Evolutionary conservation across 2,888 invertebrate species (phyloP).

Genomic region (Lamellibrachia columna): DNA sequence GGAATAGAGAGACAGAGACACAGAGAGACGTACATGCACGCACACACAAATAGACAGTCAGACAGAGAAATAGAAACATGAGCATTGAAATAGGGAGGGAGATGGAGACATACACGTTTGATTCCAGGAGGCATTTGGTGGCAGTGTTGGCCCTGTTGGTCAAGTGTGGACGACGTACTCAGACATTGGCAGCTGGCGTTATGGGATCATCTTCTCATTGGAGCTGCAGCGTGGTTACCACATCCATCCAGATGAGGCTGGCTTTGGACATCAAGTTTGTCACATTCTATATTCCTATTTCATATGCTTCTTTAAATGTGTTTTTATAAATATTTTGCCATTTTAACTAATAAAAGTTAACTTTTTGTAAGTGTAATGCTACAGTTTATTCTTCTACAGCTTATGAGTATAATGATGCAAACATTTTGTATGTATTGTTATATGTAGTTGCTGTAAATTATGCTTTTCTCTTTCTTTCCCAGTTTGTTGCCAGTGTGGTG

Average conservation of each 20-base stretch:
- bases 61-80: not conserved
- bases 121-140: constrained; percentile 38
- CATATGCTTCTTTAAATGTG: too few species aligned
- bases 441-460: not conserved
- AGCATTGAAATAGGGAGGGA: not conserved
- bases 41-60: not conserved
- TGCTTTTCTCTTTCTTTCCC: not conserved
- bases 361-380: not conserved
- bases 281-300: constrained; percentile 19
- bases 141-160: constrained; percentile 35
- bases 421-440: too few species aligned
- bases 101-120: not conserved
- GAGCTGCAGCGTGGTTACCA: constrained; percentile 26
- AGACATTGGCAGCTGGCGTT: constrained; percentile 28
- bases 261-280: constrained; percentile 24
- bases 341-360: too few species aligned
- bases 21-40: not conserved
- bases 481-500: constrained; percentile 27
- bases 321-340: too few species aligned
- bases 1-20: not conserved
- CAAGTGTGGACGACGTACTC: constrained; percentile 41
- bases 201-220: constrained; percentile 37
- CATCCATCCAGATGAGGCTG: constrained; percentile 19
- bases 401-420: not conserved
- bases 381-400: too few species aligned